Conservation (phyloP, 2,888 invertebrate genomes). For the Punctoribates punctum region DNA sequence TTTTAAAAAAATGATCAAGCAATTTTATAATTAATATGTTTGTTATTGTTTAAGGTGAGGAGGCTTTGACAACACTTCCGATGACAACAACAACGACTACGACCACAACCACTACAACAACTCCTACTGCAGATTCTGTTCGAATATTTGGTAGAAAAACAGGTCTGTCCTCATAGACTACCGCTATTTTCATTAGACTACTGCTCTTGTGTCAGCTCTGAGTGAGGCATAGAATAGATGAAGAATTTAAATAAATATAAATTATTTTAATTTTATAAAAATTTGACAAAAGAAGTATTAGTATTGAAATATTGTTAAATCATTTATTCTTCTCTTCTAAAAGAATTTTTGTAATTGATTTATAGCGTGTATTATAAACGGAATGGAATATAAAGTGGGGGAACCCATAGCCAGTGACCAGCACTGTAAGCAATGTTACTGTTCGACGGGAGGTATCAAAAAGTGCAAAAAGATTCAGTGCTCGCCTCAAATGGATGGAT, state of each 20-base stretch:
- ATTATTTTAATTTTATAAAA: no score
- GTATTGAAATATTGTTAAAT: no score
- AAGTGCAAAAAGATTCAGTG: slow-evolving; percentile 70
- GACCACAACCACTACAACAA: slow-evolving; percentile 39
- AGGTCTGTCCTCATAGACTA: background rate
- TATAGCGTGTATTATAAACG: slow-evolving; percentile 47
- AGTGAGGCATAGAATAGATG: no score
- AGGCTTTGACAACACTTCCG: slow-evolving; percentile 23
- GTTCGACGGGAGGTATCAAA: slow-evolving; percentile 51
- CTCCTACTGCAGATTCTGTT: background rate
- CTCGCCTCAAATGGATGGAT: slow-evolving; percentile 67
- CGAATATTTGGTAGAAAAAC: slow-evolving; percentile 30
- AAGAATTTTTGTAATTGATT: no score
- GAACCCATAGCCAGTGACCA: slow-evolving; percentile 64
- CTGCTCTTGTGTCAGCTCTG: no score
- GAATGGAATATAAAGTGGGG: slow-evolving; percentile 61
- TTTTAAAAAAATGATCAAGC: background rate
- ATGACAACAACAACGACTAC: slow-evolving; percentile 40
- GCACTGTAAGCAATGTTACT: slow-evolving; percentile 65
- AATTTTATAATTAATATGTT: background rate
- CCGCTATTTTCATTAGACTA: background rate
- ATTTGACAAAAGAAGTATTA: no score
- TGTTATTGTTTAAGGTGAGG: background rate
- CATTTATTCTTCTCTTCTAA: no score
- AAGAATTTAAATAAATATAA: no score